Evolutionary conservation across 2,797 vertebrate species (phyloP).

Genomic region (Schizothorax lantsangensis): DNA sequence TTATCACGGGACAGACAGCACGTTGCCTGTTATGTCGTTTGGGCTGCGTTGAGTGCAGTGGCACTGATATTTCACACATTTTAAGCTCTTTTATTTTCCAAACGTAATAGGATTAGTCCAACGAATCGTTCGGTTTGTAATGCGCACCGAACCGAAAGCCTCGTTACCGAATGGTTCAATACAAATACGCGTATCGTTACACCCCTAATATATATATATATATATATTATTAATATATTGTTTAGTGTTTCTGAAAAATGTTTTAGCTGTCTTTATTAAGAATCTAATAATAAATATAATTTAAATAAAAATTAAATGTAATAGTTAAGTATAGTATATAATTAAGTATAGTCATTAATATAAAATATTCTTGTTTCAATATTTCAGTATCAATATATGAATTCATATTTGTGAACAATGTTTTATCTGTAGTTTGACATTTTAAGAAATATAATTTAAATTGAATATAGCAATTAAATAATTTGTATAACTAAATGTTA

Average conservation of each 20-base stretch:
- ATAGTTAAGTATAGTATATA: too few relatives aligned
- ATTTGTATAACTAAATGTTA: not conserved
- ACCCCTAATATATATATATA: not conserved
- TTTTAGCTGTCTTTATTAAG: not conserved
- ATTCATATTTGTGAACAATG: not conserved
- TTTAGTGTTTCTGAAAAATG: not conserved
- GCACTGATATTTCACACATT: too few relatives aligned
- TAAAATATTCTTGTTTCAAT: not conserved
- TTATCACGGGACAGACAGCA: too few relatives aligned
- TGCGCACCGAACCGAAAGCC: too few relatives aligned
- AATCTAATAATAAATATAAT: not conserved
- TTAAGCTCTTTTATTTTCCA: too few relatives aligned
- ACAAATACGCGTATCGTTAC: too few relatives aligned
- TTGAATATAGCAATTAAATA: not conserved
- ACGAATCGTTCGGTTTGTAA: too few relatives aligned
- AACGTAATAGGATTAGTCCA: too few relatives aligned
- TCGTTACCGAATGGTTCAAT: too few relatives aligned
- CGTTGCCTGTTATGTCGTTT: too few relatives aligned
- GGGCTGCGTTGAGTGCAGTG: too few relatives aligned
- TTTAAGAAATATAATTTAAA: not conserved
- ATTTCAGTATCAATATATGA: not conserved
- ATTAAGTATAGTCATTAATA: not conserved
- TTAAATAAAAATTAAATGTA: not conserved
- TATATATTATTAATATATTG: not conserved
- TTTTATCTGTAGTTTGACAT: not conserved